phyloP scores from a whole-genome alignment of 1,140 invertebrate species.

The Venturia canescens region DNA sequence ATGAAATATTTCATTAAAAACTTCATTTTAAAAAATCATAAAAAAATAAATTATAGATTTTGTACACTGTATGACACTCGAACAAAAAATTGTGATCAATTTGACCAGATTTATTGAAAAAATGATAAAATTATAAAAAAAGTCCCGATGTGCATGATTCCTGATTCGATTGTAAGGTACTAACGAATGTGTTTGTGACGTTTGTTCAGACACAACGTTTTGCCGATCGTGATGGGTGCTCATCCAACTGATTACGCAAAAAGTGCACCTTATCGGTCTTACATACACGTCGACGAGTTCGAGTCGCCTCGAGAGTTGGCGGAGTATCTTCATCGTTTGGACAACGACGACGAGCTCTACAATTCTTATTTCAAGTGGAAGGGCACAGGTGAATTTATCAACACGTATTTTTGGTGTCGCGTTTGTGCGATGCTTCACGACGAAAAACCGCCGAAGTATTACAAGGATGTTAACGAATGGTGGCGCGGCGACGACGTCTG shows the following conservation, averaged over 20 bases:
- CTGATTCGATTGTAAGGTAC: background rate
- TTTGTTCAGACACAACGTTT: constrained; percentile 86
- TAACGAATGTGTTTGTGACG: background rate
- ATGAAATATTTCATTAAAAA: too few relatives aligned
- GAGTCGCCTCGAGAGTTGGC: constrained; percentile 89
- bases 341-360: constrained; percentile 91
- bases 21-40: too few relatives aligned
- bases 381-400: constrained; percentile 95
- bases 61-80: too few relatives aligned
- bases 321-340: constrained; percentile 89
- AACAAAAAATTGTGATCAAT: too few relatives aligned
- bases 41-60: too few relatives aligned
- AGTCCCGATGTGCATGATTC: background rate
- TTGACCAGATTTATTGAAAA: background rate
- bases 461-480: constrained; percentile 91
- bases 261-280: constrained; percentile 91
- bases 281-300: constrained; percentile 97
- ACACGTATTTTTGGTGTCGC: constrained; percentile 97
- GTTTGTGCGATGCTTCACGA: constrained; percentile 94
- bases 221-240: constrained; percentile 98
- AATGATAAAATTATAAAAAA: background rate
- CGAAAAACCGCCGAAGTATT: constrained; percentile 81
- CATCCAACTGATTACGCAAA: constrained; percentile 92
- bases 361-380: constrained; percentile 95
- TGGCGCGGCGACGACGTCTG: constrained; percentile 88